These are phyloP conservation scores for Actinostola sp. DNA, from an alignment of 92 coral and sea anemone genomes.

Conservation along the genomic window DNA sequence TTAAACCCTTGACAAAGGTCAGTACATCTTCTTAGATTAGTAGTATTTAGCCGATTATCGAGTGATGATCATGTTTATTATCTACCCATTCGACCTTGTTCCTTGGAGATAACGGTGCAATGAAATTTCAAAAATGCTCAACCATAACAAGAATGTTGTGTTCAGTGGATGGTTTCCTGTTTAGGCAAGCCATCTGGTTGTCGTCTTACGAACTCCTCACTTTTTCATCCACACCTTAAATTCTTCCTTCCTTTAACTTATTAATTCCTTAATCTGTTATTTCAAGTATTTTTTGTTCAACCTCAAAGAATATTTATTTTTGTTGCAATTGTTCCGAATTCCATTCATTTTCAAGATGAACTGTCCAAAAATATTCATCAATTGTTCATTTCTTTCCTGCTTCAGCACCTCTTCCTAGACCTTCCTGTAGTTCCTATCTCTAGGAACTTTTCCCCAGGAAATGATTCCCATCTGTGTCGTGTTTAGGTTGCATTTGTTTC, in stretches of 20 bases:
- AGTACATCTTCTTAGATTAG: conserved; percentile 20
- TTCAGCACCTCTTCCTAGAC: no score
- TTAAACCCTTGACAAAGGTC: conserved; percentile 88
- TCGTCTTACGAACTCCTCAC: neutral
- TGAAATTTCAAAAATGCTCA: neutral
- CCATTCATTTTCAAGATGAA: no score
- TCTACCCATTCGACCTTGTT: neutral
- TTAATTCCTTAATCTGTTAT: conserved; percentile 1
- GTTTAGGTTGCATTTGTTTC: no score
- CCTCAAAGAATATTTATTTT: neutral
- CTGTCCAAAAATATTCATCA: no score
- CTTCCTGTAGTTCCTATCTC: no score
- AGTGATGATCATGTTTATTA: conserved; percentile 5
- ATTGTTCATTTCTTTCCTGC: no score
- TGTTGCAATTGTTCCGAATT: neutral
- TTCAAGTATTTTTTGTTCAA: neutral
- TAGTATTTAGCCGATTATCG: neutral
- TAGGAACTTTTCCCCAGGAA: no score
- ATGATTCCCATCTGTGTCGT: no score
- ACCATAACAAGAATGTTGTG: neutral
- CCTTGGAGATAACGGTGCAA: neutral
- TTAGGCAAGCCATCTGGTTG: neutral
- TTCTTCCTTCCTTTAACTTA: neutral
- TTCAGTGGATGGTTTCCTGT: neutral
- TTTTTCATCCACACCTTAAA: neutral